These are phyloP conservation scores for Orius laevigatus DNA, from an alignment of 1,140 invertebrate species.

Conservation along the genomic window DNA sequence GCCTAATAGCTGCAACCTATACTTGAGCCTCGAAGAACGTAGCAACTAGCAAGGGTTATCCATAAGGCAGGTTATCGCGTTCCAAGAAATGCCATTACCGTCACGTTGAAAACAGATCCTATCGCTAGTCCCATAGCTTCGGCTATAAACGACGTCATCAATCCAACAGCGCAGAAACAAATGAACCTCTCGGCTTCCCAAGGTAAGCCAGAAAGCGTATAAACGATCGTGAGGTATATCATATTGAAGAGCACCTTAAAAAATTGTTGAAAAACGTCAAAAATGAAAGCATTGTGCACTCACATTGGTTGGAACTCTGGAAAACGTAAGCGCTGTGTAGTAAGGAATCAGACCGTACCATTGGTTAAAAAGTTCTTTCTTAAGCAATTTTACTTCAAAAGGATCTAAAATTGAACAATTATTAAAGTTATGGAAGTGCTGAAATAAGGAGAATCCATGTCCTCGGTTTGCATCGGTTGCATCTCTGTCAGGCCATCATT, in stretches of 20 bases:
- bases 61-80: too few species aligned
- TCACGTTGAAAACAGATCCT: conserved; percentile 43
- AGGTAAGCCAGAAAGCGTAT: conserved; percentile 41
- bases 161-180: conserved; percentile 35
- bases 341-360: conserved; percentile 68
- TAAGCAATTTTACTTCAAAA: conserved; percentile 58
- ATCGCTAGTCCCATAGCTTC: conserved; percentile 45
- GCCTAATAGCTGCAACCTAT: too few species aligned
- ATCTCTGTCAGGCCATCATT: too few species aligned
- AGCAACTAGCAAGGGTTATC: too few species aligned
- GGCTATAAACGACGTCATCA: conserved; percentile 37
- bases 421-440: too few species aligned
- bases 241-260: conserved; percentile 34
- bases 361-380: conserved; percentile 65
- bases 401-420: conserved; percentile 40
- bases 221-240: conserved; percentile 38
- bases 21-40: too few species aligned
- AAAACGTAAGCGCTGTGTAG: conserved; percentile 58
- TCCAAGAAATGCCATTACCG: conserved; percentile 31
- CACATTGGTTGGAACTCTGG: conserved; percentile 37
- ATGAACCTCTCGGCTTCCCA: conserved; percentile 31
- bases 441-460: too few species aligned
- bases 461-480: too few species aligned
- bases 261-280: neutral
- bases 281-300: conserved; percentile 8